Base-by-base conservation (phyloP, 1,140 invertebrate genomes). In the Metaphire vulgaris region DNA sequence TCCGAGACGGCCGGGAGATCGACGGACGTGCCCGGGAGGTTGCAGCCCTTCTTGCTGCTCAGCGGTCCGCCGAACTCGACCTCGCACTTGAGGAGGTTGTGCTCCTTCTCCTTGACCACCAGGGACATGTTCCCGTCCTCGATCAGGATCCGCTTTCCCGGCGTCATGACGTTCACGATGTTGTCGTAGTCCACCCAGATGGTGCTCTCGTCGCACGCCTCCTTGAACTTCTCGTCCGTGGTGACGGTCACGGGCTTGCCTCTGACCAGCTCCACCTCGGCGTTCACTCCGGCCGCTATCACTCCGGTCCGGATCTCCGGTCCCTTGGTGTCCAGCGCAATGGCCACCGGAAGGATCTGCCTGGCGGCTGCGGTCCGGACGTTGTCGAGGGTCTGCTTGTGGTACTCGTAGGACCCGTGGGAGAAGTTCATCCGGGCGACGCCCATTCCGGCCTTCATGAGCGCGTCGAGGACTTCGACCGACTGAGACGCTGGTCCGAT, bases 81-180 rank as follows among this genome's bases (percentile, higher is more conserved):
- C 32, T 90, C 90, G 83, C 96, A 98, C 1, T 89, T 83, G 2
- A 94, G 78, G 71, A 79, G 86, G 32, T 31, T 31, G 69, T 28
- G 33, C 12, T 94, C 88, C 79, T 91, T 87, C 81, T 90, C 87
- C 75, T 89, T 88, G 15, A 92, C 96, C 82, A 97, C 90, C 64
- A 99, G 88, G 2, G 96, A 98, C 79, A 99, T 98, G 0, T 99
- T 90, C 33, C 97, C 98, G 85, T 99, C 97, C 84, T 99, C 97
- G 74, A 99, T 92, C 85, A 90, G 99, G 65, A 99, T 91, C 15
- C 91, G 88, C 83, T 92, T 95, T 28, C 93, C 94, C 1, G 90
- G 87, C 82, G 92, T 90, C 12, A 99, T 90, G 0, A 99, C 96
- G 81, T 97, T 98, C 0, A 92, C 91, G 80, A 99, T 99, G 86